These are phyloP conservation scores for Agriotes lineatus DNA, from an alignment of 2,888 invertebrate genomes.

Conservation along the genomic window DNA sequence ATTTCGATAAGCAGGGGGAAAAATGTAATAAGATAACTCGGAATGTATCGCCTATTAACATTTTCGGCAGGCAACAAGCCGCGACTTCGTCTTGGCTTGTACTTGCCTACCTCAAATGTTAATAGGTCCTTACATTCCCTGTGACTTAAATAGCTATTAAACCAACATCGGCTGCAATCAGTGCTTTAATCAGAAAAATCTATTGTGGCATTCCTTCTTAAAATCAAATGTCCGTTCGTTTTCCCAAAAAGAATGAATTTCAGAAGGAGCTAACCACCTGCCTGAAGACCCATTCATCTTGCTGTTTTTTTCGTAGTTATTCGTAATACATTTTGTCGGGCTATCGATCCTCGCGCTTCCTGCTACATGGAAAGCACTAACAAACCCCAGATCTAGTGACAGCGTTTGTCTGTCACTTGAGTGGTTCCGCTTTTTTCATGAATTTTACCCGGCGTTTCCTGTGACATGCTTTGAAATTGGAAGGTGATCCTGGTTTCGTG, in stretches of 20 bases:
- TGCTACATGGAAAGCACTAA: slow-evolving; percentile 30
- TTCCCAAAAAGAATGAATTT: neutral
- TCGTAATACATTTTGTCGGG: slow-evolving; percentile 20
- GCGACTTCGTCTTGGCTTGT: no score
- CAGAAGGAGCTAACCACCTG: slow-evolving; percentile 4
- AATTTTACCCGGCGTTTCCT: slow-evolving; percentile 32
- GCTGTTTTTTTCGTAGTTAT: slow-evolving; percentile 14
- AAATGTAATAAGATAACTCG: no score
- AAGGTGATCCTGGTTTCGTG: slow-evolving; percentile 24
- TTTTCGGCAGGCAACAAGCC: no score
- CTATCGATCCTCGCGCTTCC: slow-evolving; percentile 21
- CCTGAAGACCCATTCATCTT: slow-evolving; percentile 8
- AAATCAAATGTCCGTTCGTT: no score
- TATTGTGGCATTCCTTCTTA: no score
- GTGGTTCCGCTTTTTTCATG: slow-evolving; percentile 37
- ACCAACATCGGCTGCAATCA: no score
- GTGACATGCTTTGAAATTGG: slow-evolving; percentile 31
- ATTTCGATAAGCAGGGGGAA: no score
- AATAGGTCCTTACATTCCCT: no score
- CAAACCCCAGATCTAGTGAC: slow-evolving; percentile 39
- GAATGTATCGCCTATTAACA: no score
- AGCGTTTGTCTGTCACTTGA: slow-evolving; percentile 38
- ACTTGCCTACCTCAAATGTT: no score
- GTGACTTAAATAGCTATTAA: no score
- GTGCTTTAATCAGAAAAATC: no score